Conservation (phyloP, 2,797 vertebrate species). For the Tapera naevia region DNA sequence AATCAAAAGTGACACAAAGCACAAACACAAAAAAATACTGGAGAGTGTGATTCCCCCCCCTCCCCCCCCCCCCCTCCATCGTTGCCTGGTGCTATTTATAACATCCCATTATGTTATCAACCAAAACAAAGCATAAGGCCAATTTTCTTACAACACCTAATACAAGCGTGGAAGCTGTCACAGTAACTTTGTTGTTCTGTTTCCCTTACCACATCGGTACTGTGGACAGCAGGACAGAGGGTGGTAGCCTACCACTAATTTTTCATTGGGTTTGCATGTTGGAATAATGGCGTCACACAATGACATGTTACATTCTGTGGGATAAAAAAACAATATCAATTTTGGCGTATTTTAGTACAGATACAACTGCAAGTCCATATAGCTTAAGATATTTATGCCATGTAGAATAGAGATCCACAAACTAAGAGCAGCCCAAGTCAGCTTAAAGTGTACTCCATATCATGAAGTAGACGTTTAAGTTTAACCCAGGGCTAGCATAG, state of each 20-base stretch:
- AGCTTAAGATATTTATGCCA: background rate
- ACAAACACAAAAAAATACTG: background rate
- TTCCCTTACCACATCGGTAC: conserved; percentile 88
- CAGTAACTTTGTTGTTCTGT: background rate
- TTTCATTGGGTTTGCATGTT: conserved; percentile 84
- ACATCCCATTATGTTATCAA: background rate
- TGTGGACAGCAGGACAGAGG: conserved; percentile 92
- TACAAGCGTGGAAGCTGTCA: background rate
- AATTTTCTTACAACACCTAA: background rate
- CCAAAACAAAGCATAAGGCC: background rate
- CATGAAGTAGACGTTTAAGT: background rate
- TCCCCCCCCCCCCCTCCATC: too few species aligned
- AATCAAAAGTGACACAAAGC: background rate
- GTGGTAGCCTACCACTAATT: conserved; percentile 85
- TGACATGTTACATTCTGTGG: conserved; percentile 90
- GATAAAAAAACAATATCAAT: background rate
- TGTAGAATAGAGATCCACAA: background rate
- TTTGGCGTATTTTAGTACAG: background rate
- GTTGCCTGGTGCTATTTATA: background rate
- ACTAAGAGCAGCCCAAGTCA: background rate
- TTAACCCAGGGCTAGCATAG: background rate
- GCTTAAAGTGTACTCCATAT: background rate
- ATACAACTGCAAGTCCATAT: background rate
- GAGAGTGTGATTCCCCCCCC: background rate
- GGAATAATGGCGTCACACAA: conserved; percentile 85